Conservation (phyloP, 2,113 vertebrate species). For the Sylvilagus bachmani region DNA sequence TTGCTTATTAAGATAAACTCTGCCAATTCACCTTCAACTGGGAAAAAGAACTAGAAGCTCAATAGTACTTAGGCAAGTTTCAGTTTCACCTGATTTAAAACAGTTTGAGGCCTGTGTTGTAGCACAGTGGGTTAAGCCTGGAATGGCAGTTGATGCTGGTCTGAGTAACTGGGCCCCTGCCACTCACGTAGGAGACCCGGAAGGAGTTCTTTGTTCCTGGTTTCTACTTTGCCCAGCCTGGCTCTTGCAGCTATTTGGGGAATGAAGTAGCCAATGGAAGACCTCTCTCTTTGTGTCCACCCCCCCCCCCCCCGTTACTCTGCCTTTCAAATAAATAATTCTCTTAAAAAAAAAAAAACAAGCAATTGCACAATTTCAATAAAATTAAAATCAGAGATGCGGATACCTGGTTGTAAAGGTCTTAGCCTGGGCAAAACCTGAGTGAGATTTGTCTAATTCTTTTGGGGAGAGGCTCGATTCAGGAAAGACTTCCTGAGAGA, state of each 20-base stretch:
- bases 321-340: too few relatives aligned
- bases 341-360: not conserved
- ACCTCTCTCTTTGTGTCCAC: too few relatives aligned
- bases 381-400: not conserved
- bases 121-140: too few relatives aligned
- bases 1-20: constrained; percentile 47
- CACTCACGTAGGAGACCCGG: too few relatives aligned
- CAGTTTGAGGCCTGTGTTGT: too few relatives aligned
- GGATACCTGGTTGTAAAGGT: not conserved
- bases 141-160: too few relatives aligned
- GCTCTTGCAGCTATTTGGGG: too few relatives aligned
- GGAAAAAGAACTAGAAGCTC: constrained; percentile 40
- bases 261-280: too few relatives aligned
- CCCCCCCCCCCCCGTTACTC: too few relatives aligned
- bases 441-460: not conserved
- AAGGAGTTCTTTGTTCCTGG: too few relatives aligned
- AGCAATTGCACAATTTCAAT: not conserved
- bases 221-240: too few relatives aligned
- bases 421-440: not conserved
- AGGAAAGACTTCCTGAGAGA: not conserved
- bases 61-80: not conserved
- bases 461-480: not conserved
- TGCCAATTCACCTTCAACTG: not conserved
- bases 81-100: constrained; percentile 40
- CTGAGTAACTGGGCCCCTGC: too few relatives aligned